A percentile compares a stretch with the other conserved stretches of the same genome.
These are phyloP conservation scores for Sepiola atlantica DNA, from an alignment of 2,888 invertebrate species.

Conservation along the genomic window DNA sequence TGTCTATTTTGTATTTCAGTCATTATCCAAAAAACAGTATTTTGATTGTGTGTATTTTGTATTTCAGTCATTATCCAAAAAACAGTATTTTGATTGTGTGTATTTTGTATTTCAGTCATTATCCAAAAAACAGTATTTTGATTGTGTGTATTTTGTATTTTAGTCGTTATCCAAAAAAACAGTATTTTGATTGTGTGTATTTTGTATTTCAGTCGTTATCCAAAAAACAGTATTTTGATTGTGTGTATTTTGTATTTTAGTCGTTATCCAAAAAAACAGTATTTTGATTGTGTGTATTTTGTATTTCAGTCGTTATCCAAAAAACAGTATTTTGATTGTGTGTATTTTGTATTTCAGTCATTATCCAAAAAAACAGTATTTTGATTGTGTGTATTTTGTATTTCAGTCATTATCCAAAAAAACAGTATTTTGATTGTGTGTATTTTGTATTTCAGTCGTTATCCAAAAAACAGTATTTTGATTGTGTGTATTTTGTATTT, in stretches of 20 bases:
- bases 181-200: too few species aligned
- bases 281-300: too few species aligned
- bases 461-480: slow-evolving; percentile 77
- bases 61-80: slow-evolving; percentile 76
- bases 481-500: too few species aligned
- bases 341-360: slow-evolving; percentile 73
- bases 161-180: slow-evolving; percentile 77
- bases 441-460: slow-evolving; percentile 75
- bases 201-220: slow-evolving; percentile 76
- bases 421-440: too few species aligned
- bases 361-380: slow-evolving; percentile 76
- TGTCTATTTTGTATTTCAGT: slow-evolving; percentile 73
- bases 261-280: slow-evolving; percentile 76
- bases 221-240: too few species aligned
- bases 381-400: too few species aligned
- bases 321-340: too few species aligned
- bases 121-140: slow-evolving; percentile 77
- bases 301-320: slow-evolving; percentile 76
- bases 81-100: too few species aligned
- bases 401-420: slow-evolving; percentile 76
- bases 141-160: too few species aligned
- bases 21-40: slow-evolving; percentile 77
- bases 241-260: slow-evolving; percentile 72
- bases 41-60: too few species aligned
- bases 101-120: slow-evolving; percentile 75